Evolutionary conservation across 2,888 invertebrate genomes (phyloP), one percentile per base, ranked within the genome.

Genomic region (Coenonympha glycerion): DNA sequence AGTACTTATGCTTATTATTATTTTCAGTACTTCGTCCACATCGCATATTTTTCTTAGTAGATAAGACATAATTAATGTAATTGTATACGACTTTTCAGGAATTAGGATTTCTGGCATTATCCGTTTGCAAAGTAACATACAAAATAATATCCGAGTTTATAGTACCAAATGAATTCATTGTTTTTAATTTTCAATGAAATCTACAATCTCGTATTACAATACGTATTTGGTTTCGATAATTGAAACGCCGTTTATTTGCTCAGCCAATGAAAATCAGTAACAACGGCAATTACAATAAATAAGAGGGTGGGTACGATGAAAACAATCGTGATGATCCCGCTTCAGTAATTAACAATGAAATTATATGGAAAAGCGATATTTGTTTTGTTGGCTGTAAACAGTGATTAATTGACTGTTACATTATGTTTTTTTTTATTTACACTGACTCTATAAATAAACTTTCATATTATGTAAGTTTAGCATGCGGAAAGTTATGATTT

Each of bases 191-290:
- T 33, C 4, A 36, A 36, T 19, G 6, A 8, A 9, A 36, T n/a
- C 19, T n/a, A 36, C 3, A 36, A 5, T n/a, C 5, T 34, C 1
- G 3, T n/a, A 11, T 11, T 19, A 6, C 19, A 36, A 3, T 24
- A n/a, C n/a, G n/a, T n/a, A 5, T 39, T 39, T 15, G 9, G 15
- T 15, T 24, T 39, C 13, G 8, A 3, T 24, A 22, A 39, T 39
- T 22, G 39, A 39, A 39, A 39, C 8, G 39, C 39, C 39, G 24
- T 21, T 36, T 36, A 36, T 36, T 36, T 15, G 4, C 39, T 4
- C 24, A 8, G 24, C 4, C 9, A 39, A 39, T 39, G 39, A 39
- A 39, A 39, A 39, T 39, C 39, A 39, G 39, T n/a, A 15, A n/a
- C 24, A 39, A 24, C 24, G 15, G 9, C 39, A 24, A 39, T 39